Base-by-base conservation (phyloP, 2,113 vertebrate genomes). In the Crotalus helleri region DNA sequence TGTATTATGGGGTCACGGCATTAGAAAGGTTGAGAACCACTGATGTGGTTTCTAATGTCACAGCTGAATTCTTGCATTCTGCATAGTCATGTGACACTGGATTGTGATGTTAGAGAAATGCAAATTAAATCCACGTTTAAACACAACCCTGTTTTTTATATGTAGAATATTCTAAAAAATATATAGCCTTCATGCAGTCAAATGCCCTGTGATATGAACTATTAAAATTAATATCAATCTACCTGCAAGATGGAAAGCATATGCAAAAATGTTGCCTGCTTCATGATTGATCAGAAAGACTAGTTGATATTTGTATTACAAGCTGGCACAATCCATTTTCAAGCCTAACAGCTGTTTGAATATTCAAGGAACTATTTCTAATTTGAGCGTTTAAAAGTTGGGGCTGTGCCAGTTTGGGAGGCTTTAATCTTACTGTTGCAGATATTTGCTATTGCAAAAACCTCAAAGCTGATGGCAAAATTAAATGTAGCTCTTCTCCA, bases 401-500 rank as follows among this genome's bases (percentile, higher is more conserved):
- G 92, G 49, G 33, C 90, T 0, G 0, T 0, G 10, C 94, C 93
- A 85, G 59, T 5, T 0, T 85, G 0, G 81, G 85, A 46, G 49
- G 15, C 81, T 92, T 57, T 90, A 94, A 95, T 95, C 94, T 55
- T 23, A 53, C 5, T 92, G 89, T 13, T 86, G 0, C 92, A 86
- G 93, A 90, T 81, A 6, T 61, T 81, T 64, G 89, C 95, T 96
- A 94, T 95, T 58, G 0, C 46, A 90, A 17, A 17, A 74, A 64
- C 33, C 89, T 23, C 0, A 0, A 9, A 7, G 4, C 7, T 85
- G 44, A 39, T 23, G 1, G 10, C 12, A n/a, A 49, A 51, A 5
- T 74, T 54, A 53, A 93, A 87, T 2, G 11, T 88, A 3, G 0
- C 51, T 9, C 93, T 88, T 90, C n/a, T 15, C 44, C 24, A 59